Base-by-base conservation (phyloP, 2,888 invertebrate species). In the Cheilosia pagana region DNA sequence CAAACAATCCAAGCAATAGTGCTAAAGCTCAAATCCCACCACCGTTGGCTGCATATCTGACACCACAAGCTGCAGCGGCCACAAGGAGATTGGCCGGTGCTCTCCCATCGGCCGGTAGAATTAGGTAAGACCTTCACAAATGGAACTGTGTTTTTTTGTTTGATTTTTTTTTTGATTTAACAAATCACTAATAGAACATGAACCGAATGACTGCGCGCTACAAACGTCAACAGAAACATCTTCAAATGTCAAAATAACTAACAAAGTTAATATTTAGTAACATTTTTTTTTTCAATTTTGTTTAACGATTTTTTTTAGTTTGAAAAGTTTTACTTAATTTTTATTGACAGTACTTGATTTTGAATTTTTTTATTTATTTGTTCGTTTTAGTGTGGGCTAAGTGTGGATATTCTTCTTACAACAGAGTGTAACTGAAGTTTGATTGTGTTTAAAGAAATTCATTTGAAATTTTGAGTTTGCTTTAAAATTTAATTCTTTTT, bases 1-100 rank as follows among this genome's bases (percentile, higher is more conserved):
- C 98, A 88, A 98, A 98, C 93, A 97, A 97, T 92, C 98, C 98
- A 86, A 96, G 95, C 94, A 96, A 95, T 93, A 96, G 95, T 93
- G 96, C 96, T 92, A 96, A 96, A 93, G 95, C 95, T 89, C 91
- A 90, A 87, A 90, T 91, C 86, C 93, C 96, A 92, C 95, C 96
- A 89, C 96, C 96, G 87, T 94, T 97, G 90, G 96, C 96, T 65
- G 96, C 96, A 83, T 97, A 96, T 92, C 93, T 96, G 91, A 95
- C 97, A 86, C 96, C 96, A 87, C 96, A 96, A 65, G 95, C 96
- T 68, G 91, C 91, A 72, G 91, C 91, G 60, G 94, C 96, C 68
- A 94, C 96, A 59, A 94, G 96, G 86, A 95, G 96, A 87, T 96
- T 97, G 91, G 95, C 96, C 87, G 96, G 97, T 86, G 97, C 98